Evolutionary conservation across 2,113 vertebrate species (phyloP).

Genomic region (Mastomys natalensis): DNA sequence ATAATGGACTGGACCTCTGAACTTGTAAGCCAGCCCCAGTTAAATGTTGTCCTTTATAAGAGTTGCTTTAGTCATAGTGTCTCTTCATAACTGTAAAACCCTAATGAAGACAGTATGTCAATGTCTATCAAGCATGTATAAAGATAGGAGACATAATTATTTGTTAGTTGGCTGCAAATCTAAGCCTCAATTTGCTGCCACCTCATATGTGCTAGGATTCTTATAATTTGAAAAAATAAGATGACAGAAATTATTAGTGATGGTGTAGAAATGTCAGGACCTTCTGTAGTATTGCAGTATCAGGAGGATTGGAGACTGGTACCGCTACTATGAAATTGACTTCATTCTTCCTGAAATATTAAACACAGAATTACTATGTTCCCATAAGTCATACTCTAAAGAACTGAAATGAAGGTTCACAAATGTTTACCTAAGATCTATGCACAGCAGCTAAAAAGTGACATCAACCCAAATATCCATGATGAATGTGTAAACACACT

Average conservation of each 20-base stretch:
- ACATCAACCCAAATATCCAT: background rate
- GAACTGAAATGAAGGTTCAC: background rate
- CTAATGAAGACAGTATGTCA: background rate
- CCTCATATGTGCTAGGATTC: background rate
- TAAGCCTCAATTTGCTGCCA: background rate
- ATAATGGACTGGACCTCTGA: no score
- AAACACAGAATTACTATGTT: background rate
- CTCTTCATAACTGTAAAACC: no score
- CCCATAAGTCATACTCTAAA: background rate
- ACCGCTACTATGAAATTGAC: background rate
- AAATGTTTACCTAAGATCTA: background rate
- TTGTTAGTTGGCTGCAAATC: background rate
- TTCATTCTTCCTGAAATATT: background rate
- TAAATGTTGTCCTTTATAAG: no score
- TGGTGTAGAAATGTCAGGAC: background rate
- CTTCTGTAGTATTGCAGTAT: background rate
- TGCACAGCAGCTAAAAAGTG: background rate
- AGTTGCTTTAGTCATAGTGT: no score
- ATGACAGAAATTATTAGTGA: background rate
- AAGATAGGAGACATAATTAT: background rate
- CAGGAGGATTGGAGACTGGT: no score
- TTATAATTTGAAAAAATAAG: background rate
- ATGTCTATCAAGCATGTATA: background rate
- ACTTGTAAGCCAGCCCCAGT: no score
- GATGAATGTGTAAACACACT: background rate